Evolutionary conservation across 2,113 vertebrate species (phyloP), one percentile per base, ranked within the genome.

Genomic region (Xerus inauris): DNA sequence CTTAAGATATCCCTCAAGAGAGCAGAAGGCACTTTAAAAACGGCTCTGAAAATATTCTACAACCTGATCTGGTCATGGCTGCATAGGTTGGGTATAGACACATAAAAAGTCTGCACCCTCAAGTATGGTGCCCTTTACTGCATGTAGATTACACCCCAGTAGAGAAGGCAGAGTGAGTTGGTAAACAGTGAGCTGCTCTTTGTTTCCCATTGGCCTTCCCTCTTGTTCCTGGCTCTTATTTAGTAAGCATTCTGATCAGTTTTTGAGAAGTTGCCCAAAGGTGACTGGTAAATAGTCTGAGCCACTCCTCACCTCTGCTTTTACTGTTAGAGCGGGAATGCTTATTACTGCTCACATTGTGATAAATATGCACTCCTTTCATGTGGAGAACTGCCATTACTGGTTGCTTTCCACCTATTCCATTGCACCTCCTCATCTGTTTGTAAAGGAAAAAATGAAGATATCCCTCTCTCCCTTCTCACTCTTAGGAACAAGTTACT

Each of bases 181-280:
- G 2, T 7, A 45, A 65, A 65, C n/a, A 35, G 1, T 10, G 24
- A 62, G 26, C 38, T 42, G 17, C 26, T 59, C 9, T 62, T 9
- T 28, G 13, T 19, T 22, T 6, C 20, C 6, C 13, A 0, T 6
- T 22, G 30, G 40, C 40, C 22, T 14, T 20, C 26, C 2, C 28
- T n/a, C 82, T 57, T 40, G 22, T 22, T n/a, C 54, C 30, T 4
- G 57, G 30, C 67, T 81, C 30, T 19, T 38, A 26, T 6, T 38
- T 54, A 22, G 30, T n/a, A 24, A 13, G 57, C 2, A 0, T 17
- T 14, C 19, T 16, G 5, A 51, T 40, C 69, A 47, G 8, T 28
- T 51, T 51, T 24, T 5, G 82, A 17, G 40, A 9, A 59, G 7
- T 8, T 35, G 8, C 30, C 54, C n/a, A 42, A 28, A n/a, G 40